A percentile compares a stretch with the other conserved stretches of the same genome.
Conservation (phyloP, 2,797 vertebrate species). For the Buphagus erythrorhynchus region DNA sequence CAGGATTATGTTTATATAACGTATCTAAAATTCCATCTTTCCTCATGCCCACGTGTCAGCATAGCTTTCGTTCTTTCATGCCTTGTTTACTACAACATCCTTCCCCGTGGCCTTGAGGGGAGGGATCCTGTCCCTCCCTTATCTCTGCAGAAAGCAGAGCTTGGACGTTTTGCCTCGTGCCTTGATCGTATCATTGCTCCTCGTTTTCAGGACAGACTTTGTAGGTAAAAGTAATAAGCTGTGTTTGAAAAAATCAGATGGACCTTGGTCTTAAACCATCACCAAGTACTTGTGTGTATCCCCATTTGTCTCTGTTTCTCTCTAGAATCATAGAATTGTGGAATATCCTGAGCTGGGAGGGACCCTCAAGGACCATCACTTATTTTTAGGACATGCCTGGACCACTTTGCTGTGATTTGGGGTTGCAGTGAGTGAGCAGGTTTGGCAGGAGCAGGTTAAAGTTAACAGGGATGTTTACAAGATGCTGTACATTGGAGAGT, state of each 20-base stretch:
- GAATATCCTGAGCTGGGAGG: background rate
- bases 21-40: background rate
- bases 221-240: background rate
- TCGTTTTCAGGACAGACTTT: background rate
- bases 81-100: constrained; percentile 56
- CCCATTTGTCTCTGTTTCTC: background rate
- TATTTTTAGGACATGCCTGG: background rate
- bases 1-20: background rate
- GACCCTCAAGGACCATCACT: background rate
- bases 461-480: constrained; percentile 27
- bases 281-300: fast-evolving
- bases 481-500: background rate
- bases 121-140: constrained; percentile 7
- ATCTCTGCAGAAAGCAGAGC: constrained; percentile 45
- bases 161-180: background rate
- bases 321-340: background rate
- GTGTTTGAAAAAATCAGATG: background rate
- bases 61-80: background rate
- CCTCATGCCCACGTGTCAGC: background rate
- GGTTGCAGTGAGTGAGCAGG: background rate
- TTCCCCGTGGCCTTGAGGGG: constrained; percentile 25
- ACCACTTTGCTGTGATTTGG: background rate
- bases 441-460: background rate
- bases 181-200: background rate
- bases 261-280: background rate